These are phyloP conservation scores for Neoitamus cyanurus DNA, from an alignment of 2,888 invertebrate species.

Conservation along the genomic window DNA sequence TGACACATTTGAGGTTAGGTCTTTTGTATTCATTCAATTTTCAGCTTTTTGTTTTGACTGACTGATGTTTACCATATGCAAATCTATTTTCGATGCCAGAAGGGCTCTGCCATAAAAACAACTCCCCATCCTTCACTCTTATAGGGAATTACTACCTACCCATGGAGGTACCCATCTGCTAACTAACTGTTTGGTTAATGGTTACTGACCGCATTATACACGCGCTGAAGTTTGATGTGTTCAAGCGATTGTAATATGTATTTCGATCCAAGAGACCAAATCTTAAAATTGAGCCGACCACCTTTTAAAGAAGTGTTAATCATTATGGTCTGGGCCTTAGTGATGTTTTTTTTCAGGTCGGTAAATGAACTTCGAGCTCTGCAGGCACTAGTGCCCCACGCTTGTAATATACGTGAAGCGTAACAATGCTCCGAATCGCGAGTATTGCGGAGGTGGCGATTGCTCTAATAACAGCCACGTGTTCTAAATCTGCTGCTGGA, in stretches of 20 bases:
- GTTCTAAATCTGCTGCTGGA: neutral
- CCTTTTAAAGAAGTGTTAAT: neutral
- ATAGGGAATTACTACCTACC: neutral
- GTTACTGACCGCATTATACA: neutral
- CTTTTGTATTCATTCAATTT: neutral
- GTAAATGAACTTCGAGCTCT: neutral
- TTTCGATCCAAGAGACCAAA: neutral
- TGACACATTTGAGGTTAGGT: conserved; percentile 25
- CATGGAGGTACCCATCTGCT: neutral
- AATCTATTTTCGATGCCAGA: neutral
- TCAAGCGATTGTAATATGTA: neutral
- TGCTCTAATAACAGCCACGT: neutral
- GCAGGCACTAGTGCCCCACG: neutral
- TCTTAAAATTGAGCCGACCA: neutral
- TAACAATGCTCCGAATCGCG: neutral
- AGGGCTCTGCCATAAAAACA: neutral
- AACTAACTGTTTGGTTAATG: too few species aligned
- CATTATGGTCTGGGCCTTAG: neutral
- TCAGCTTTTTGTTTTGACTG: neutral
- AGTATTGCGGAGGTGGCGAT: neutral
- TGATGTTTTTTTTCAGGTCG: neutral
- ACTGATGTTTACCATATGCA: neutral
- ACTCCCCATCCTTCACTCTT: neutral
- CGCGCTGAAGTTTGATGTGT: neutral
- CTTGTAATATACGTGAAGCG: neutral